A percentile compares a stretch with the other conserved stretches of the same genome.
phyloP scores from a whole-genome alignment of 2,797 vertebrate species.

The Rhinophrynus dorsalis region DNA sequence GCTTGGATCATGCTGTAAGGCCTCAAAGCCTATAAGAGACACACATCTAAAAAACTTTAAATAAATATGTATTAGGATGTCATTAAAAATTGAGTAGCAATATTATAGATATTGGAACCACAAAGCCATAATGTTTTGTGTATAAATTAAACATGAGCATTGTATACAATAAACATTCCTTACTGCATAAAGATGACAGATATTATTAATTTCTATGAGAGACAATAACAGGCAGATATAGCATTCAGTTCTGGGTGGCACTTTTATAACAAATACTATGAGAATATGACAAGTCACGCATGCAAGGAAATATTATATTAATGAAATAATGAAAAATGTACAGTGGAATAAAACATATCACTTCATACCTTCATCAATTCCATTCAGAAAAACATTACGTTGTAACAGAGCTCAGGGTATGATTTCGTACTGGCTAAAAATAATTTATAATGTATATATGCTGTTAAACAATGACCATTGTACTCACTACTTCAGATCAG shows the following conservation, averaged over 20 bases:
- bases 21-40: background rate
- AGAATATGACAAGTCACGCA: conserved; percentile 26
- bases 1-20: too few species aligned
- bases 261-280: conserved; percentile 5
- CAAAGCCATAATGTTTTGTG: conserved; percentile 19
- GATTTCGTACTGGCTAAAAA: too few species aligned
- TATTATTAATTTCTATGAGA: conserved; percentile 34
- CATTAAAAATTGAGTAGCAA: conserved; percentile 41
- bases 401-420: too few species aligned
- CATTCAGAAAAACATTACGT: too few species aligned
- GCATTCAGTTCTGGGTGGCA: conserved; percentile 18
- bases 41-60: background rate
- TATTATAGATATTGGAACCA: conserved; percentile 34
- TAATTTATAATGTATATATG: too few species aligned
- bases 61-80: conserved; percentile 39
- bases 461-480: too few species aligned
- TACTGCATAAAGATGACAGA: conserved; percentile 32
- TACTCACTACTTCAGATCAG: too few species aligned
- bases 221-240: conserved; percentile 15
- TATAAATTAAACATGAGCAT: conserved; percentile 38
- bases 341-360: background rate
- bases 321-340: conserved; percentile 6
- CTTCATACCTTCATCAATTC: too few species aligned
- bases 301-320: conserved; percentile 20
- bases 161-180: conserved; percentile 17